Conservation (phyloP, 2,888 invertebrate species). For the Meiosimyza decipiens region DNA sequence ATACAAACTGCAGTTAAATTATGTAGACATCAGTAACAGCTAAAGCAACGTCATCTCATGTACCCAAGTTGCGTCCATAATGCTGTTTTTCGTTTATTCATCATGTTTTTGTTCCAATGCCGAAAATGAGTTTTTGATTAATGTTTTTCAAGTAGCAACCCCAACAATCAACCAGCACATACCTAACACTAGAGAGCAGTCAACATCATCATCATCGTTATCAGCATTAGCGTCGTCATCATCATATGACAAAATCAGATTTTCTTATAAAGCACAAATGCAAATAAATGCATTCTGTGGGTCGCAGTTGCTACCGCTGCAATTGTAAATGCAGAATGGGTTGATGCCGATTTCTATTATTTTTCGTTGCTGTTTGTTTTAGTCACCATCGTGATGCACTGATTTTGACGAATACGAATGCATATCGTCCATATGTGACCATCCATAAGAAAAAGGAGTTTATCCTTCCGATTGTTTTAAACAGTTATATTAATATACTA, state of each 20-base stretch:
- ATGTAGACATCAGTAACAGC: background rate
- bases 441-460: too few relatives aligned
- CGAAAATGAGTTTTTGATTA: constrained; percentile 58
- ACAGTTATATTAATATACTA: too few relatives aligned
- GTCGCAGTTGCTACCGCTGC: constrained; percentile 30
- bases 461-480: too few relatives aligned
- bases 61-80: background rate
- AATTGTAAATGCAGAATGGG: background rate
- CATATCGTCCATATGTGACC: too few relatives aligned
- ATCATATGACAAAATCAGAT: too few relatives aligned
- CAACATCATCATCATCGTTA: background rate
- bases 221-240: background rate
- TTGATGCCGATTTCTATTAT: too few relatives aligned
- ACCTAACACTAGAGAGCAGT: constrained; percentile 11
- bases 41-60: constrained; percentile 1
- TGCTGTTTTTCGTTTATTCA: background rate
- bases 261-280: constrained; percentile 32
- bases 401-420: too few relatives aligned
- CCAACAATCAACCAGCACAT: constrained; percentile 32
- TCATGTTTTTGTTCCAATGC: constrained; percentile 22
- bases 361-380: too few relatives aligned
- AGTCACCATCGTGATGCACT: too few relatives aligned
- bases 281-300: constrained; percentile 40
- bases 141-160: constrained; percentile 45
- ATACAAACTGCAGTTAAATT: background rate